These are phyloP conservation scores for Seira sanloemensis DNA, from an alignment of 2,888 invertebrate genomes.

Conservation along the genomic window DNA sequence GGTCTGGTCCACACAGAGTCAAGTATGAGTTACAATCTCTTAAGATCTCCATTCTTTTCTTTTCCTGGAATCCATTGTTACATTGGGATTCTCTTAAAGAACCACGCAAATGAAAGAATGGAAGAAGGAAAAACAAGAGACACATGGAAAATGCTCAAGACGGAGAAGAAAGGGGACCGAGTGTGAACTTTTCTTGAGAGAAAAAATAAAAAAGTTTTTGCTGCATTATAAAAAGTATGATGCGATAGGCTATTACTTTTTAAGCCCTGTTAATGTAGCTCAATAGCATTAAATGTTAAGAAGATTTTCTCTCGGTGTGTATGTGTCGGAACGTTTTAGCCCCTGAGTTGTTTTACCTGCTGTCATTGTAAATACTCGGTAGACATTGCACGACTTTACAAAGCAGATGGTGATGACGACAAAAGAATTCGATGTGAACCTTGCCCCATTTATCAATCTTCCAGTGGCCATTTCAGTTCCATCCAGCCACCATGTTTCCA, in stretches of 20 bases:
- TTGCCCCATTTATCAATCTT: too few species aligned
- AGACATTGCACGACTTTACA: constrained; percentile 19
- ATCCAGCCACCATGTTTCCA: too few species aligned
- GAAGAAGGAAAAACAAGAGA: constrained; percentile 45
- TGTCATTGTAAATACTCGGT: constrained; percentile 16
- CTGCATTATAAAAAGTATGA: too few species aligned
- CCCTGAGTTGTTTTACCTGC: constrained; percentile 13
- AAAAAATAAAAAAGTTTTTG: too few species aligned
- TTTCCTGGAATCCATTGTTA: constrained; percentile 58
- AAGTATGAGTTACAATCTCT: constrained; percentile 52
- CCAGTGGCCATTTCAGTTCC: too few species aligned
- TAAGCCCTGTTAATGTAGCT: too few species aligned
- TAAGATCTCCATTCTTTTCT: constrained; percentile 43
- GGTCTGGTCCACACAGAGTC: constrained; percentile 17
- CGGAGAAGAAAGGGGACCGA: too few species aligned
- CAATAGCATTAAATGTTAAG: too few species aligned
- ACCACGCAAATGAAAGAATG: constrained; percentile 1
- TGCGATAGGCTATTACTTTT: too few species aligned
- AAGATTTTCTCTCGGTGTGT: too few species aligned
- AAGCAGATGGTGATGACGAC: not conserved
- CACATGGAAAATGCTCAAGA: too few species aligned
- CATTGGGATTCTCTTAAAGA: constrained; percentile 19
- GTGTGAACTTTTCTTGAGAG: constrained; percentile 36
- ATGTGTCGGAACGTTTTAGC: constrained; percentile 18
- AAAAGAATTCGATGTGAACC: not conserved